Evolutionary conservation across 2,113 vertebrate genomes (phyloP).

Genomic region (Pelusios castaneus): DNA sequence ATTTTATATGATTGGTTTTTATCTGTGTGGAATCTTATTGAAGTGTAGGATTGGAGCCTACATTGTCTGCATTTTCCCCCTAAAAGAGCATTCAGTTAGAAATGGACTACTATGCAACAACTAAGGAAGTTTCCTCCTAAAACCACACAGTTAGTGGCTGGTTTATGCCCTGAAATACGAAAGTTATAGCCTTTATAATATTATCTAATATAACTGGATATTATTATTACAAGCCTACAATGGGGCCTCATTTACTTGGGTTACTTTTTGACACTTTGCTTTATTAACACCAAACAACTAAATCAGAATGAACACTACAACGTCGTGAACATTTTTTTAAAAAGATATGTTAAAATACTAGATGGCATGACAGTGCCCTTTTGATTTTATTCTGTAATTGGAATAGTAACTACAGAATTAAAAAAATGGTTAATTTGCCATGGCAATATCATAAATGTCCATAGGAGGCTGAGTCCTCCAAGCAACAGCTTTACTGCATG

Average conservation of each 20-base stretch:
- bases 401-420: not conserved
- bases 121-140: not conserved
- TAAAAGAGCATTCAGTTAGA: not conserved
- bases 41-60: not conserved
- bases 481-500: not conserved
- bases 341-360: not conserved
- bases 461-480: not conserved
- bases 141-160: not conserved
- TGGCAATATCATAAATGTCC: fast-evolving
- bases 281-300: not conserved
- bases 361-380: not conserved
- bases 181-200: not conserved
- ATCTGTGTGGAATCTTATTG: not conserved
- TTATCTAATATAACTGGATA: not conserved
- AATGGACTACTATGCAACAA: not conserved
- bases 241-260: not conserved
- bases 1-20: not conserved
- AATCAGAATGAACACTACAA: not conserved
- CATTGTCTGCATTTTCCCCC: not conserved
- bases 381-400: not conserved
- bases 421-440: not conserved
- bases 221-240: not conserved
- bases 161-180: not conserved
- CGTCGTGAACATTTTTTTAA: not conserved
- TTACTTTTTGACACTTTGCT: not conserved